A percentile compares a stretch with the other conserved stretches of the same genome.
These are phyloP conservation scores for Odontamblyopus rebecca DNA, from an alignment of 2,797 vertebrate genomes.

Conservation along the genomic window DNA sequence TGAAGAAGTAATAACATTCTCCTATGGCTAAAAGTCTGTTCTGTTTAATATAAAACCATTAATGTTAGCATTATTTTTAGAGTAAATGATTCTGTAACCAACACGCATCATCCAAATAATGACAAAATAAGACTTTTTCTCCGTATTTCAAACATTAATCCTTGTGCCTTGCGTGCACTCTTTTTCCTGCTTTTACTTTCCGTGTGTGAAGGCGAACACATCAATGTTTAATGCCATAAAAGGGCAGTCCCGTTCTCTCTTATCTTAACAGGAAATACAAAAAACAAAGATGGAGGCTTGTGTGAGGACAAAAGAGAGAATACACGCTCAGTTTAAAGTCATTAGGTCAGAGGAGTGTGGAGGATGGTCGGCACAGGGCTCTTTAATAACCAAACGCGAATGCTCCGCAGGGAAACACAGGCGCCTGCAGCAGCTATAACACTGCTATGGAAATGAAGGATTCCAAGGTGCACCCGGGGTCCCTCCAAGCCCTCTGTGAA, in stretches of 20 bases:
- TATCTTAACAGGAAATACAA: slow-evolving; percentile 36
- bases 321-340: slow-evolving; percentile 74
- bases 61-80: not conserved
- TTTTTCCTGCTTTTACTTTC: slow-evolving; percentile 6
- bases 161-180: not conserved
- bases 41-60: too few relatives aligned
- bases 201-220: slow-evolving; percentile 17
- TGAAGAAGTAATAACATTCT: too few relatives aligned
- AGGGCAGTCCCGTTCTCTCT: slow-evolving; percentile 49
- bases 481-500: slow-evolving; percentile 41
- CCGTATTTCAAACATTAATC: not conserved
- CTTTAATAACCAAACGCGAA: slow-evolving; percentile 78
- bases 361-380: slow-evolving; percentile 66
- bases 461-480: slow-evolving; percentile 65
- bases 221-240: slow-evolving; percentile 53
- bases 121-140: not conserved
- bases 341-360: slow-evolving; percentile 77
- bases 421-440: slow-evolving; percentile 59
- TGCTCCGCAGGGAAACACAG: slow-evolving; percentile 68
- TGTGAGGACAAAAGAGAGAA: slow-evolving; percentile 52
- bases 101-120: not conserved
- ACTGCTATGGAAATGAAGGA: slow-evolving; percentile 75
- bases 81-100: not conserved
- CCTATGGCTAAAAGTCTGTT: too few relatives aligned
- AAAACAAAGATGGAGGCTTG: slow-evolving; percentile 32